phyloP scores from a whole-genome alignment of 37 sponge, comb jelly and placozoan genomes.

The Diacarnus erythraeanus region DNA sequence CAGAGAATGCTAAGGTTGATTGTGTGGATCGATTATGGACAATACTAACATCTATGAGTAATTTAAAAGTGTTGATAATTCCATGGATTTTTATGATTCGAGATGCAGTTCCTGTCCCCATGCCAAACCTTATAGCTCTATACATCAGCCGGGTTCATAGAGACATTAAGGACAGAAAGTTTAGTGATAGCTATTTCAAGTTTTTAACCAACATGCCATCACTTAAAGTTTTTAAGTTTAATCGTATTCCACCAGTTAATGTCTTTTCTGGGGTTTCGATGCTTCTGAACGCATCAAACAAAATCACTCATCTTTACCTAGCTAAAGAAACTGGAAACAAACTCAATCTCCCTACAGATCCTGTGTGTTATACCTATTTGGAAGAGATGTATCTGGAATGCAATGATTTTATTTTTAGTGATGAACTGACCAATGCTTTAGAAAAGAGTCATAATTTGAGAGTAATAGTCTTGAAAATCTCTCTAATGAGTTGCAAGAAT shows the following conservation, averaged over 20 bases:
- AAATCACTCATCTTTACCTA: not conserved
- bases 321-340: not conserved
- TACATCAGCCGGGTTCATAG: no score
- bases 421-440: not conserved
- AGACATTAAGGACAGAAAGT: not conserved
- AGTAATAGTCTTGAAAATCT: not conserved
- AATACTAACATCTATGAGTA: not conserved
- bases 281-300: not conserved
- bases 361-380: not conserved
- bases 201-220: not conserved
- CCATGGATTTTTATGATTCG: not conserved
- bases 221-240: not conserved
- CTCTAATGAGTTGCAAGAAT: not conserved
- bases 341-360: not conserved
- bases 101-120: not conserved
- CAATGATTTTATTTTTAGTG: not conserved
- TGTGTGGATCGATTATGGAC: not conserved
- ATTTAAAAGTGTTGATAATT: not conserved
- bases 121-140: not conserved
- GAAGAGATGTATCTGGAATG: not conserved
- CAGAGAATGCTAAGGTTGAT: not conserved
- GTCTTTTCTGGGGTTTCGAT: not conserved
- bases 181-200: not conserved
- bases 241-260: not conserved
- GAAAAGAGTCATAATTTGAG: not conserved